phyloP scores from a whole-genome alignment of 2,888 invertebrate species.

The Tiliacea citrago region DNA sequence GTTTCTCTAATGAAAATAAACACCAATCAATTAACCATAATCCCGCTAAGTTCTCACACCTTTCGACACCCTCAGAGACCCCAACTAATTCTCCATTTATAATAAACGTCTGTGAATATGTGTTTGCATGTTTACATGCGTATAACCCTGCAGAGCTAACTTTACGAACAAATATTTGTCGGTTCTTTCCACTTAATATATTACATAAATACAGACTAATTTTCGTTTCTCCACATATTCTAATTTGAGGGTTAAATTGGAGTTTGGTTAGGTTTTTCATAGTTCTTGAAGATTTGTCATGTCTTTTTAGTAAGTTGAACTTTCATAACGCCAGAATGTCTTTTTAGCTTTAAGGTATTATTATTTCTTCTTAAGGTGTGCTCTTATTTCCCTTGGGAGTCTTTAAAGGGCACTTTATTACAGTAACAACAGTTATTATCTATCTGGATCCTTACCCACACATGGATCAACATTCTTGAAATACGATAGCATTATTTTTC shows the following conservation, averaged over 20 bases:
- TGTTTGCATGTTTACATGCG: conserved; percentile 69
- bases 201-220: conserved; percentile 56
- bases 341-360: neutral
- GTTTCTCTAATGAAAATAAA: neutral
- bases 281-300: neutral
- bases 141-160: conserved; percentile 71
- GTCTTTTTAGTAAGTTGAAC: neutral
- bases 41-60: conserved; percentile 26
- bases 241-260: conserved; percentile 52
- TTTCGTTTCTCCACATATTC: conserved; percentile 41
- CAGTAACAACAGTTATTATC: neutral
- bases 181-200: conserved; percentile 58
- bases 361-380: neutral
- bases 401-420: neutral
- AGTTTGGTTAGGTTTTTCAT: conserved; percentile 12
- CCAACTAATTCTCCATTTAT: conserved; percentile 80
- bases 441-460: neutral
- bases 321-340: neutral
- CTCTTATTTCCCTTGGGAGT: neutral
- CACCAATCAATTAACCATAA: neutral
- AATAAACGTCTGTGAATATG: conserved; percentile 73
- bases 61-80: conserved; percentile 52
- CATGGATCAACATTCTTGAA: neutral
- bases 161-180: conserved; percentile 67
- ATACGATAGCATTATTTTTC: neutral